A percentile compares a stretch with the other conserved stretches of the same genome.
Evolutionary conservation across 2,888 invertebrate species (phyloP).

Genomic region (Atethmia centrago): DNA sequence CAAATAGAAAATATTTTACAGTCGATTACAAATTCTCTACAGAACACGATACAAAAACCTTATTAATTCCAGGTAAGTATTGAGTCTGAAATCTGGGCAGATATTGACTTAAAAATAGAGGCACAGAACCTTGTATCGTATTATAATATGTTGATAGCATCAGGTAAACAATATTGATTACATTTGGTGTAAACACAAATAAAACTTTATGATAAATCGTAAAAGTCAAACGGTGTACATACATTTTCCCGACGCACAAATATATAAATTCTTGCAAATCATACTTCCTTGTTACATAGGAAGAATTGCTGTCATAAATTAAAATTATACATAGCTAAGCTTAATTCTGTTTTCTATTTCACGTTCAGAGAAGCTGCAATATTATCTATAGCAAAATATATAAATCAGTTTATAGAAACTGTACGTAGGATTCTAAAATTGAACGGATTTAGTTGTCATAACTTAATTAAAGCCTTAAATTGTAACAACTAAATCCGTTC

Average conservation of each 20-base stretch:
- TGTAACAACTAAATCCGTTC: too few relatives aligned
- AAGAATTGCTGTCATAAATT: conserved; percentile 62
- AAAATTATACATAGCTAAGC: conserved; percentile 45
- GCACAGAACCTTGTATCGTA: conserved; percentile 1
- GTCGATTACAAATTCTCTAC: conserved; percentile 85
- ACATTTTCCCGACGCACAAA: conserved; percentile 62
- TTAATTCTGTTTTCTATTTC: conserved; percentile 37
- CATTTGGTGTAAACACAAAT: conserved; percentile 65
- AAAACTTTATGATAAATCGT: conserved; percentile 72
- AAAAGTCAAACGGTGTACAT: conserved; percentile 68
- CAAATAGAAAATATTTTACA: conserved; percentile 88
- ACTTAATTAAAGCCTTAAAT: not conserved
- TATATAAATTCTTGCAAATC: conserved; percentile 65
- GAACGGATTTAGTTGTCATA: not conserved
- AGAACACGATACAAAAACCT: conserved; percentile 41
- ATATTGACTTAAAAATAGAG: conserved; percentile 11
- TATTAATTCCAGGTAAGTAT: conserved; percentile 15
- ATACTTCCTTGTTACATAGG: conserved; percentile 60
- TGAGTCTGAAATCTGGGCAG: not conserved
- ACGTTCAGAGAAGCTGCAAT: conserved; percentile 4
- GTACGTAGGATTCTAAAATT: not conserved
- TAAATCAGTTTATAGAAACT: conserved; percentile 1
- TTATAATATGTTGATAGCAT: conserved; percentile 28
- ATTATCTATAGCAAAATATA: conserved; percentile 19
- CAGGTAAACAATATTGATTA: conserved; percentile 58